A percentile compares a stretch with the other conserved stretches of the same genome.
Evolutionary conservation across 2,888 invertebrate genomes (phyloP).

Genomic region (Keiferia lycopersicella): DNA sequence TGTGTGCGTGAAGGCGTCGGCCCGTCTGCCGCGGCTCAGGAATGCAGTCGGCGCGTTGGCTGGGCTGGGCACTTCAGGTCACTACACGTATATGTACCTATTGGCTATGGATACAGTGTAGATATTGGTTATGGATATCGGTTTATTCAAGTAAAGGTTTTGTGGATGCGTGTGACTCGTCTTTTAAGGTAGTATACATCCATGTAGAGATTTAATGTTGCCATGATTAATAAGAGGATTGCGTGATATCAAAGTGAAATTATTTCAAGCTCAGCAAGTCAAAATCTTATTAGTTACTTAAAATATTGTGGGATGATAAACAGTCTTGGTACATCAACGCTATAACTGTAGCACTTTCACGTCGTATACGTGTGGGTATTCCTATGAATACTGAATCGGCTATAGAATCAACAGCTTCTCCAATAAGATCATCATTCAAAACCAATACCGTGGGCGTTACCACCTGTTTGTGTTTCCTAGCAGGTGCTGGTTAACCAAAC

Average conservation of each 20-base stretch:
- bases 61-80: constrained; percentile 22
- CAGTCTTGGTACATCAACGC: no score
- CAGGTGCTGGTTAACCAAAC: constrained; percentile 30
- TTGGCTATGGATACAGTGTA: constrained; percentile 10
- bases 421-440: constrained; percentile 8
- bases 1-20: constrained; percentile 28
- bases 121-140: constrained; percentile 16
- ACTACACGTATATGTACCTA: constrained; percentile 4
- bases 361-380: no score
- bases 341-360: no score
- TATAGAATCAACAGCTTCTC: neutral
- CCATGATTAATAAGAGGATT: neutral
- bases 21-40: constrained; percentile 43
- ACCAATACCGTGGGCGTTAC: constrained; percentile 22
- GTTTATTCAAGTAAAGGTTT: neutral
- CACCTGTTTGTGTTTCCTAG: constrained; percentile 29
- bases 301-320: no score
- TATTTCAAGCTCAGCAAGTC: no score
- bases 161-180: neutral
- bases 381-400: neutral
- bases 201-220: neutral
- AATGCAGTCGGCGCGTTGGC: constrained; percentile 51
- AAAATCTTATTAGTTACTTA: no score
- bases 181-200: neutral
- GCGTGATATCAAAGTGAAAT: no score